Base-by-base conservation (phyloP, 2,113 vertebrate species). In the Columbina picui region DNA sequence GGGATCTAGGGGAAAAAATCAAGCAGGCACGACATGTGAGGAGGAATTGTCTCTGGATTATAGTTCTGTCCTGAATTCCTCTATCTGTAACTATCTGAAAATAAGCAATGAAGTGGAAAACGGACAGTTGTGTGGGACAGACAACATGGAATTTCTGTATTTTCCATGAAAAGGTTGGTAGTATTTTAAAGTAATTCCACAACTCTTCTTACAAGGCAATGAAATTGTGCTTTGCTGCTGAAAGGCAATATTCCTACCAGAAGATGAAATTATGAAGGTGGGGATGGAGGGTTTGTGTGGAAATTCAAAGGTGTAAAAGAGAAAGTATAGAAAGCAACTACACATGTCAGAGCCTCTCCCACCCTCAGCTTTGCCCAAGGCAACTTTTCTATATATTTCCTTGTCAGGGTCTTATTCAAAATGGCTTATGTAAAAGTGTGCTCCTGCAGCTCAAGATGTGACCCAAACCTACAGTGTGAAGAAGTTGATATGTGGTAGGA, bases 301-400 rank as follows among this genome's bases (percentile, higher is more conserved):
- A 73, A 64, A 5, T 14, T 12, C 27, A 50, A 60, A 55, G 3
- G 4, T 39, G 6, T 52, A 47, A 70, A 92, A 83, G 47, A 74
- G 16, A 27, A 91, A 78, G 20, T 52, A 4, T 22, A 27, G 64
- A 55, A 93, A 52, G 22, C 65, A 3, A 29, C 4, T 8, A 36
- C 0, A 0, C 3, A 2, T 21, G 2, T 21, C 69, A 86, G 34
- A 59, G 12, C 17, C 7, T 85, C 14, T 36, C 25, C 52, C 63
- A 9, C 36, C 63, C 21, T 34, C 29, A 74, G 13, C 29, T 7
- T 70, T 81, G 85, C 34, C 10, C 32, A 90, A 50, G 23, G 43
- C 29, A 90, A 60, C 20, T 67, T 91, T 32, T 29, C 53, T 29
- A 6, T 30, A 2, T 81, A 39, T 82, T 91, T 89, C 52, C 74